These are phyloP conservation scores for Macaria notata DNA, from an alignment of 2,888 invertebrate genomes.

Conservation along the genomic window DNA sequence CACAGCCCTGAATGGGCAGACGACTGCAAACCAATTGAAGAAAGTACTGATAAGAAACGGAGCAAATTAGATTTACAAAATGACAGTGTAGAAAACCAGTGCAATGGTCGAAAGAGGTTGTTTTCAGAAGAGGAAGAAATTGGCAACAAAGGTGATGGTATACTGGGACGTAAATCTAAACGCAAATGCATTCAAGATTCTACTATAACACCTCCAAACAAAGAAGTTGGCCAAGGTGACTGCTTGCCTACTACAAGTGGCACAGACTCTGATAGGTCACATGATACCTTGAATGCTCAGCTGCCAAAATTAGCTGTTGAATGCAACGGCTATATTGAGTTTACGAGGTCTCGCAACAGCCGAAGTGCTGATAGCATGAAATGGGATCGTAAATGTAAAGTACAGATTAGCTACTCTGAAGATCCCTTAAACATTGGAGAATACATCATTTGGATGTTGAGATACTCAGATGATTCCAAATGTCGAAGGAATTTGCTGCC, in stretches of 20 bases:
- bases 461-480: slow-evolving; percentile 83
- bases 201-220: slow-evolving; percentile 65
- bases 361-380: slow-evolving; percentile 69
- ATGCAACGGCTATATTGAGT: slow-evolving; percentile 73
- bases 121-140: slow-evolving; percentile 49
- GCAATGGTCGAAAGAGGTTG: slow-evolving; percentile 45
- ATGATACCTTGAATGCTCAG: slow-evolving; percentile 66
- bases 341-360: slow-evolving; percentile 63
- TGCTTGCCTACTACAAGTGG: slow-evolving; percentile 73
- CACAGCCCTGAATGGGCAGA: slow-evolving; percentile 74
- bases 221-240: slow-evolving; percentile 73
- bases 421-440: slow-evolving; percentile 77
- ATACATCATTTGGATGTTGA: slow-evolving; percentile 82
- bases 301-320: slow-evolving; percentile 71
- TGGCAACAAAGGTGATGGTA: slow-evolving; percentile 62
- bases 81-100: slow-evolving; percentile 29
- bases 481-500: slow-evolving; percentile 82
- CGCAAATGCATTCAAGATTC: slow-evolving; percentile 48
- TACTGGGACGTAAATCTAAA: slow-evolving; percentile 43
- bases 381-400: slow-evolving; percentile 84
- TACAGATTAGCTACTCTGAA: slow-evolving; percentile 84
- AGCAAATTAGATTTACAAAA: slow-evolving; percentile 37
- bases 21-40: slow-evolving; percentile 58
- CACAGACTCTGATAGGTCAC: slow-evolving; percentile 60
- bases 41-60: slow-evolving; percentile 46